Base-by-base conservation (phyloP, 2,113 vertebrate genomes). In the Aviceda subcristata region DNA sequence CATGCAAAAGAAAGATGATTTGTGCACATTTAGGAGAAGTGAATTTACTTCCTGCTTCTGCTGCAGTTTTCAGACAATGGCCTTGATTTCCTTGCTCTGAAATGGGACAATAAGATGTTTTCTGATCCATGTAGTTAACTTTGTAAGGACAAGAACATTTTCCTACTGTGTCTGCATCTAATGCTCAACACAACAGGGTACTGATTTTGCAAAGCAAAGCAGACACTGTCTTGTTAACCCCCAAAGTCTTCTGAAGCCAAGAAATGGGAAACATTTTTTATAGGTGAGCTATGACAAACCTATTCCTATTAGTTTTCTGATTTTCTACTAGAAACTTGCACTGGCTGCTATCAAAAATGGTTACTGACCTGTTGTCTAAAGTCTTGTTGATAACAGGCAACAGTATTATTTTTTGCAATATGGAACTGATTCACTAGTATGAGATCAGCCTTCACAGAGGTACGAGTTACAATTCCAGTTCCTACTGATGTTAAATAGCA, bases 11-110 rank as follows among this genome's bases (percentile, higher is more conserved):
- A 81, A 89, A 57, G 62, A 94, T 59, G 36, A 92, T 92, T 91
- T 94, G 69, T 87, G 74, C 62, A 27, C 41, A 48, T 92, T 94
- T 82, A 48, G 72, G 45, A 94, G 69, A 71, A 48, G 20, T n/a
- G n/a, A 41, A 53, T 92, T 90, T 92, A 34, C 53, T 94, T 91
- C 38, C 51, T 76, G 77, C 91, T 82, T 95, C 48, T 87, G 32
- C 77, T 92, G 81, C 94, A 85, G 62, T 91, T 92, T 96, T 91
- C 77, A 96, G 84, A 94, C 91, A 97, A 94, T 92, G 82, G 79
- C 76, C 73, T 91, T 89, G 92, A 94, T 97, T 97, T 94, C 50
- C 45, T 51, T 91, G 69, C 80, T 92, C 84, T 73, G 91, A 88
- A 91, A 75, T 43, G 41, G 80, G 80, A 79, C 87, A 92, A 87